Percentiles rank a stretch among this genome's conserved stretches.
These are phyloP conservation scores for Oncopodura yosiiana DNA, from an alignment of 1,140 invertebrate genomes.

Conservation along the genomic window DNA sequence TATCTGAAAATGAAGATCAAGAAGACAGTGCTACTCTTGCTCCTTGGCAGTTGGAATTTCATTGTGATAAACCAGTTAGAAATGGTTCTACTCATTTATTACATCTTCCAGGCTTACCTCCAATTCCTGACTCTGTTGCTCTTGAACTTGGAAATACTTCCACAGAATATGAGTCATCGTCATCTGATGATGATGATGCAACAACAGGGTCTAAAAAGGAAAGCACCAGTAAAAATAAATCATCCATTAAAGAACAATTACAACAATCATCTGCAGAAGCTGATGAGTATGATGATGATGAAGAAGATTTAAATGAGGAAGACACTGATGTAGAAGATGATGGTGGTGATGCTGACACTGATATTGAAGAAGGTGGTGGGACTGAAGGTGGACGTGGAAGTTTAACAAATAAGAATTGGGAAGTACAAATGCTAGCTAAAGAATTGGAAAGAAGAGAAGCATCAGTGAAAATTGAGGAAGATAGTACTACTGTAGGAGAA, in stretches of 20 bases:
- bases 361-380: not conserved
- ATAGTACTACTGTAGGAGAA: conserved; percentile 9
- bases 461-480: not conserved
- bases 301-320: conserved; percentile 31
- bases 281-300: conserved; percentile 38
- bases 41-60: conserved; percentile 38
- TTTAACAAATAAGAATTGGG: conserved; percentile 57
- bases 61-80: conserved; percentile 14
- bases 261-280: conserved; percentile 43
- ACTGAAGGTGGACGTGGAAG: conserved; percentile 27
- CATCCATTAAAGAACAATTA: conserved; percentile 40
- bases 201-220: conserved; percentile 42
- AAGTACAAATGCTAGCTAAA: conserved; percentile 62
- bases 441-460: conserved; percentile 54
- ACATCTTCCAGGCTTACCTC: not conserved
- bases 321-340: conserved; percentile 21
- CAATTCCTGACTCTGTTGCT: conserved; percentile 12
- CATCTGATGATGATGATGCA: conserved; percentile 30
- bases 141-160: conserved; percentile 27
- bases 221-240: conserved; percentile 28
- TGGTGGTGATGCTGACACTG: not conserved
- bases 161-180: conserved; percentile 24
- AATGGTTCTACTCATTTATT: not conserved
- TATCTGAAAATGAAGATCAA: too few species aligned
- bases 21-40: conserved; percentile 4